phyloP scores from a whole-genome alignment of 2,113 vertebrate genomes.

The Pipa parva region DNA sequence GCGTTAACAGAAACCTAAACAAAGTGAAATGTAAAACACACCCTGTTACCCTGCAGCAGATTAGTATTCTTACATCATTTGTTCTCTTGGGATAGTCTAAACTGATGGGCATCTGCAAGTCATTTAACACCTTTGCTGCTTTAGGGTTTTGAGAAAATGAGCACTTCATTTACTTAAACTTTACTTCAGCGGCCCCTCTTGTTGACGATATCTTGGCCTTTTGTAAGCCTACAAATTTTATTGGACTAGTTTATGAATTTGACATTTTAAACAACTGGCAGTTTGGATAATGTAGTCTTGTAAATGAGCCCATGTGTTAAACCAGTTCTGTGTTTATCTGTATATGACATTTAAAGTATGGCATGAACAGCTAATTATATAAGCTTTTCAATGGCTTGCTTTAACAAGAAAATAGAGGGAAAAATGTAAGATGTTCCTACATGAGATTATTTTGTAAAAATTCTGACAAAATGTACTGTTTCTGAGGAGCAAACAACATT shows the following conservation, averaged over 20 bases:
- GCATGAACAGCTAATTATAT: no score
- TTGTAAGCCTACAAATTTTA: neutral
- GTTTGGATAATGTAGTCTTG: neutral
- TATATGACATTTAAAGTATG: no score
- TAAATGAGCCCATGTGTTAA: no score
- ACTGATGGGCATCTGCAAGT: constrained; percentile 20
- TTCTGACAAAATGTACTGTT: no score
- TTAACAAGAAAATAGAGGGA: no score
- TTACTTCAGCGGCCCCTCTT: neutral
- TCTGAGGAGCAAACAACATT: no score
- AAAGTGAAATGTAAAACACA: neutral
- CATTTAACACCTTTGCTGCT: constrained; percentile 15
- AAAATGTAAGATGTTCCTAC: no score
- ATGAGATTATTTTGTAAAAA: no score
- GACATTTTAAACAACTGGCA: neutral
- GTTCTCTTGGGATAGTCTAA: neutral
- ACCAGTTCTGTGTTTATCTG: no score
- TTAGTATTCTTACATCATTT: neutral
- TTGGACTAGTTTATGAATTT: neutral
- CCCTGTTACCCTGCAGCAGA: constrained; percentile 8
- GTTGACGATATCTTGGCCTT: neutral
- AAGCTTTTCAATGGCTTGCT: no score
- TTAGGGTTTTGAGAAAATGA: constrained; percentile 6
- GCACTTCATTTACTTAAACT: neutral
- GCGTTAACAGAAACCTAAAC: constrained; percentile 1